Evolutionary conservation across 1,140 invertebrate genomes (phyloP), one percentile per base, ranked within the genome.

Genomic region (Drosophila kepulauana): DNA sequence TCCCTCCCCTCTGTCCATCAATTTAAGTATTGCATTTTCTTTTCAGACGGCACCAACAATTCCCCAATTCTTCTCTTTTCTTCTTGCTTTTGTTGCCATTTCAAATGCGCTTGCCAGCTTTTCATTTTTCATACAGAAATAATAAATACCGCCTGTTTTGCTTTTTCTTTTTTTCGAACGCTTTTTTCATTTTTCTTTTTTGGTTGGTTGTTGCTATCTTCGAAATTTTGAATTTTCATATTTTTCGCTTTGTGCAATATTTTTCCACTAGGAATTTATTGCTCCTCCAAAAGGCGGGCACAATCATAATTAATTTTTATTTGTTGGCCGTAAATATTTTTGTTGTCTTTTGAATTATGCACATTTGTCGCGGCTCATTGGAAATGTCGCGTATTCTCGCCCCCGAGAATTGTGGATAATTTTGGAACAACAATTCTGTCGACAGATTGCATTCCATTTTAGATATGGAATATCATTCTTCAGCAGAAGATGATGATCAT

Each of bases 1-100:
- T 35, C 46, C 46, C 15, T 49, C 63, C 2, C 15, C 20, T 43
- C n/a, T 43, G 1, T 6, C 16, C 33, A 48, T 2, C 11, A 8
- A 3, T 8, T 16, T 51, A 33, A 30, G 41, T 49, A 66, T 30
- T 81, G 79, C 75, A 71, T 66, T 76, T 84, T 52, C 78, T 88
- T 88, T 88, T 88, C 85, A 88, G 85, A 88, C 85, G 85, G 85
- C 85, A 88, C 85, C 85, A 88, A 88, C 68, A 89, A 88, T 87
- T 87, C 68, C 8, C n/a, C n/a, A n/a, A n/a, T 51, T 20, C 35
- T 52, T 51, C 33, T n/a, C 48, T 25, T 25, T 0, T 25, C 20
- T 20, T 20, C 2, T 63, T 57, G 54, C 70, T 63, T 73, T 73
- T 77, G 75, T 77, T 77, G 57, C 63, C 59, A 74, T 64, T 82